A percentile compares a stretch with the other conserved stretches of the same genome.
Evolutionary conservation across 2,113 vertebrate genomes (phyloP).

Genomic region (Odocoileus virginianus): DNA sequence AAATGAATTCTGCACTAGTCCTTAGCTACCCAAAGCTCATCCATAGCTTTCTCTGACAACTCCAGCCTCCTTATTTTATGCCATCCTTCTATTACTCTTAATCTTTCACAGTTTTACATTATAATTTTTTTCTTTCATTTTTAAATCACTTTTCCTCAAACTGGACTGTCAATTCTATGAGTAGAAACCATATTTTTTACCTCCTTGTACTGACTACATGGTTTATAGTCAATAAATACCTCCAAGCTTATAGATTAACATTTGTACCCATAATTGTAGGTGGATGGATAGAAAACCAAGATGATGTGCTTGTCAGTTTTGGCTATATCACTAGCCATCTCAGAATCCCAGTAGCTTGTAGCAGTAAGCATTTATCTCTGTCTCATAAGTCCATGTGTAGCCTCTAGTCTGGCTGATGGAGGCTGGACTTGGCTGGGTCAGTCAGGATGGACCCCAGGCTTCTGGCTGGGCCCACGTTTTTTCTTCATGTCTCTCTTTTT

Average conservation of each 20-base stretch:
- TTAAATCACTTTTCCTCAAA: background rate
- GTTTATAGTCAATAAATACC: background rate
- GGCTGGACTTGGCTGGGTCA: background rate
- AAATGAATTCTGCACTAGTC: slow-evolving; percentile 9
- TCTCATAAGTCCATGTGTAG: background rate
- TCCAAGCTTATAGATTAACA: background rate
- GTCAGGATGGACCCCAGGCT: background rate
- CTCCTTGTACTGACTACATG: background rate
- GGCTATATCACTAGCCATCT: background rate
- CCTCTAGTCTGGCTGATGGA: background rate
- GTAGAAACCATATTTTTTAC: background rate
- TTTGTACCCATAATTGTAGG: background rate
- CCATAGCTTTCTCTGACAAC: background rate
- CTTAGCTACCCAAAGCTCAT: background rate
- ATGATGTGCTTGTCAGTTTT: background rate
- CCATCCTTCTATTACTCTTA: background rate
- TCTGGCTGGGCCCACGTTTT: background rate
- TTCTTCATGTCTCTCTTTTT: background rate
- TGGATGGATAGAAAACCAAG: background rate
- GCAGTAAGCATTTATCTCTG: background rate
- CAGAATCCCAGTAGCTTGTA: background rate
- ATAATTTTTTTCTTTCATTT: background rate
- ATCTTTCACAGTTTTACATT: background rate
- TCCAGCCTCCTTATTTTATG: background rate
- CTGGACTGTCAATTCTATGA: background rate